Conservation (phyloP, 2,888 invertebrate genomes). For the Pecten maximus region DNA sequence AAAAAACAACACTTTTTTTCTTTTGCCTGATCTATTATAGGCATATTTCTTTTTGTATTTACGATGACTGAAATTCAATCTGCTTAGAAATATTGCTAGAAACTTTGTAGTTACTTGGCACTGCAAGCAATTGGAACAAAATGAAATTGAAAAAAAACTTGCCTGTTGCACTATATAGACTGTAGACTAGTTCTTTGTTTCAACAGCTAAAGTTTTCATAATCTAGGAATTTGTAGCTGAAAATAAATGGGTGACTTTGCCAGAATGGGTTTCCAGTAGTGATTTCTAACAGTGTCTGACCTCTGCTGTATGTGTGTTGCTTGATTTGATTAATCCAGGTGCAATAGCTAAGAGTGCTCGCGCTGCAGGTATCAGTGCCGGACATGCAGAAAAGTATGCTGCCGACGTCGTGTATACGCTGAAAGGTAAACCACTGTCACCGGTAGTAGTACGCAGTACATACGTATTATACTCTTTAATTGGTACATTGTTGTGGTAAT, state of each 20-base stretch:
- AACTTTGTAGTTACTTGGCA: no score
- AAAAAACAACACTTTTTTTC: no score
- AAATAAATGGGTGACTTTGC: background rate
- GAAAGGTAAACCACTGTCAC: slow-evolving; percentile 61
- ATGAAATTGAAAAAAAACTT: no score
- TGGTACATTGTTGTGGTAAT: no score
- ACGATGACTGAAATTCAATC: no score
- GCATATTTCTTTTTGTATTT: no score
- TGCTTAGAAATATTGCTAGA: no score
- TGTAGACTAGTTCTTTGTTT: background rate
- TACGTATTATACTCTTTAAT: no score
- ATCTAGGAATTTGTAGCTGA: background rate
- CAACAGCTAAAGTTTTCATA: background rate
- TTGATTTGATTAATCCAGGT: slow-evolving; percentile 70
- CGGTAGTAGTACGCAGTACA: no score
- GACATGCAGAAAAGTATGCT: slow-evolving; percentile 77
- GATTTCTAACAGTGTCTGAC: background rate
- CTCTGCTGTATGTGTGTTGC: slow-evolving; percentile 44
- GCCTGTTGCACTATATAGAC: no score
- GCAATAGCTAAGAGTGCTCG: slow-evolving; percentile 80
- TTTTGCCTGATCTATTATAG: no score
- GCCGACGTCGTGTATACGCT: slow-evolving; percentile 61
- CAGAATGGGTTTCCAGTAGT: background rate
- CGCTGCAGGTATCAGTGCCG: slow-evolving; percentile 74
- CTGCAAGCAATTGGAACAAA: no score